phyloP scores from a whole-genome alignment of 1,140 invertebrate species.

The Cyrtorhinus lividipennis region DNA sequence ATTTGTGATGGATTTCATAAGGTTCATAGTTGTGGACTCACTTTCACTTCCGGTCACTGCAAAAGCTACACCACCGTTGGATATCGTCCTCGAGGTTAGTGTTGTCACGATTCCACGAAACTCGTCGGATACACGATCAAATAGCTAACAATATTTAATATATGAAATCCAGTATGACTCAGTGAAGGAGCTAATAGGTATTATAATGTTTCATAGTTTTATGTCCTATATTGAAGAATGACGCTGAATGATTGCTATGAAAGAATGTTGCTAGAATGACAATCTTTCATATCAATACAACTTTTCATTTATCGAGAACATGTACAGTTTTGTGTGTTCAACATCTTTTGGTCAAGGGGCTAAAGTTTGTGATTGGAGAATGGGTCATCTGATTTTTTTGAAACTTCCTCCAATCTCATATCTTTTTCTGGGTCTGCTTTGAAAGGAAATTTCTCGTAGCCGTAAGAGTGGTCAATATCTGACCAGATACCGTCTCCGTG shows the following conservation, averaged over 20 bases:
- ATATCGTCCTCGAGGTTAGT: conserved; percentile 68
- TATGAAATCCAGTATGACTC: not conserved
- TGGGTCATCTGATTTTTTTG: too few species aligned
- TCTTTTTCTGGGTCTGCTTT: too few species aligned
- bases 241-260: not conserved
- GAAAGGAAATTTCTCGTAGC: not conserved
- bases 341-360: not conserved
- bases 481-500: not conserved
- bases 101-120: not conserved
- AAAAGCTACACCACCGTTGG: conserved; percentile 58
- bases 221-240: not conserved
- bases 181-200: not conserved
- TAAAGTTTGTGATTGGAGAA: too few species aligned
- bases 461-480: not conserved
- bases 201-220: not conserved
- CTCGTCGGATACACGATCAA: not conserved
- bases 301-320: not conserved
- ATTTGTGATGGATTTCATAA: conserved; percentile 86
- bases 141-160: not conserved
- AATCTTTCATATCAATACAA: not conserved
- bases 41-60: conserved; percentile 57
- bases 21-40: conserved; percentile 87
- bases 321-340: too few species aligned
- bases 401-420: too few species aligned
- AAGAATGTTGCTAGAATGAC: not conserved